Base-by-base conservation (phyloP, 2,113 vertebrate genomes). In the Tachysurus vachellii region DNA sequence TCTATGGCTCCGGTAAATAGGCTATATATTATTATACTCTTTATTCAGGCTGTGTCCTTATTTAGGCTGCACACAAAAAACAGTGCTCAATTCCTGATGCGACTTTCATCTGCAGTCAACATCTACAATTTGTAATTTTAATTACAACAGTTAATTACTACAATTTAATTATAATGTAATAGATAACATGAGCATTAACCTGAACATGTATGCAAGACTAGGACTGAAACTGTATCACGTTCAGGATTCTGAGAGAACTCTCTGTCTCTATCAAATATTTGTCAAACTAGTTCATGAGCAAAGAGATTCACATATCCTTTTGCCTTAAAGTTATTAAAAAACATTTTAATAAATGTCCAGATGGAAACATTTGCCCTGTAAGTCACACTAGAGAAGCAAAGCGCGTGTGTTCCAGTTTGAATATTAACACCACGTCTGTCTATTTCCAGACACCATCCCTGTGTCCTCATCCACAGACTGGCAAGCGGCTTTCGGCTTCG, bases 401-500 rank as follows among this genome's bases (percentile, higher is more conserved):
- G 26, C 21, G 42, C 19, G 12, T 83, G 31, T 77, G 50, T 50
- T 84, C 31, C 81, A 76, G 9, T 75, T 5, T 19, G 13, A 11
- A 31, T 47, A 0, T 44, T 85, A 54, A 62, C n/a, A 5, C 23
- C 56, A 17, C 23, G 21, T 14, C 19, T 62, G 82, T 64, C 53
- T 28, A 36, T 36, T 80, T 81, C 17, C 94, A 99, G 98, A 99
- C 95, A 99, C 98, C 92, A 99, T 99, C 93, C 98, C 98, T 87
- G 98, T 99, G 89, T 97, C 98, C 17, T 99, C 98, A 61, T 99
- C 98, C 89, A 99, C 98, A 95, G 98, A 99, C 96, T 99, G 98
- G 98, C 98, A 99, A 96, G 98, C 98, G 16, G 98, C 98, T 16
- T 99, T 99, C 88, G 98, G 98, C 91, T 99, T 99, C 90, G 98